Base-by-base conservation (phyloP, 2,797 vertebrate species). In the Sebastes trivittatus region DNA sequence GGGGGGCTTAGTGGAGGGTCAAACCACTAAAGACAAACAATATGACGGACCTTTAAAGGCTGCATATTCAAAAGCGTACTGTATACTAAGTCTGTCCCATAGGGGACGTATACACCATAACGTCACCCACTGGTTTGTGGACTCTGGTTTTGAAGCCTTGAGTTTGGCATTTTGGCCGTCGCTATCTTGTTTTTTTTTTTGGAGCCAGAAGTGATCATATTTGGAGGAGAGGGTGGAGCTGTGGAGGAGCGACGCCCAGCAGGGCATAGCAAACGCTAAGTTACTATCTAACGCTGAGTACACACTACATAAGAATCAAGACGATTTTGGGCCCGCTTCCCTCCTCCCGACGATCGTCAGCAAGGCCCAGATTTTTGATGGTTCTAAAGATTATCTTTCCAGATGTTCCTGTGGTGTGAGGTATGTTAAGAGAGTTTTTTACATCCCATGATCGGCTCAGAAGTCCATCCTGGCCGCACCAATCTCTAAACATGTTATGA, bases 371-470 rank as follows among this genome's bases (percentile, higher is more conserved):
- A 42, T 36, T 36, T 36, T 36, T 36, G 10, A 36, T 11, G 34
- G 34, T 36, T 36, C 34, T 36, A 36, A 36, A 36, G 34, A 36
- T 46, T 46, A 46, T 46, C 16, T 46, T 4, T 18, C 42, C 42
- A 46, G 42, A 46, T 46, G 0, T 46, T 46, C 16, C 42, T 46
- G 42, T 46, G 42, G 42, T 46, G 42, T 46, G 42, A 46, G 42
- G 42, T 0, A 16, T 7, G 42, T 46, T 46, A 0, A 46, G 42
- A 46, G 42, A 0, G 42, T 18, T 18, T 46, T 46, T 46, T 0
- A 46, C 16, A 46, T 7, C 42, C 14, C 16, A 0, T 2, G 42
- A 46, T 46, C 16, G 0, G 16, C 42, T 46, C 0, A 0, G 14
- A 42, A 42, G 25, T 25, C 38, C 14, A 42, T 42, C 38, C 38